Conservation (phyloP, 2,113 vertebrate species). For the Diphyllodes magnificus region DNA sequence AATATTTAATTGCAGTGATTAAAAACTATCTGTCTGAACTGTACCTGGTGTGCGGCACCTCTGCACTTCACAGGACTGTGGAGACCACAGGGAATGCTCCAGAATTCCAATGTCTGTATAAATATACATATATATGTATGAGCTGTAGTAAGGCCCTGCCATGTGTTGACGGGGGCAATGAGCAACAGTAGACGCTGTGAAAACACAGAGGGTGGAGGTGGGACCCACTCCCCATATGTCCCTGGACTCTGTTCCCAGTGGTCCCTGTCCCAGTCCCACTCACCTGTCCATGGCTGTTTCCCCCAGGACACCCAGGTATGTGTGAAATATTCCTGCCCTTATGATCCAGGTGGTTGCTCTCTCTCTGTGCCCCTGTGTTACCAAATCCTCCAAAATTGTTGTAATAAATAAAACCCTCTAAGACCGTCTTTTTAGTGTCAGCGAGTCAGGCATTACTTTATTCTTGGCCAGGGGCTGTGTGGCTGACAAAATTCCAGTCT, state of each 20-base stretch:
- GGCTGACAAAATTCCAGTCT: not conserved
- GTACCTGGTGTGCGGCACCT: slow-evolving; percentile 11
- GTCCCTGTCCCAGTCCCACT: accelerated
- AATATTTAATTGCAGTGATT: slow-evolving; percentile 34
- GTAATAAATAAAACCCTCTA: not conserved
- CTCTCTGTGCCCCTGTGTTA: not conserved
- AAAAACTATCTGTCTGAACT: slow-evolving; percentile 45
- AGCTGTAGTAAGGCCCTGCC: not conserved
- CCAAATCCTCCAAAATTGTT: not conserved
- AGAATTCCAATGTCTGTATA: not conserved
- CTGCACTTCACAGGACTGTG: not conserved
- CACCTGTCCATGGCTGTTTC: not conserved
- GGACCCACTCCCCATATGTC: not conserved
- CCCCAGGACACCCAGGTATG: not conserved
- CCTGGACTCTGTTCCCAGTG: not conserved
- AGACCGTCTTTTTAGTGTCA: not conserved
- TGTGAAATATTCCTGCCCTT: accelerated
- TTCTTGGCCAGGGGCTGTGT: not conserved
- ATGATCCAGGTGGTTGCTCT: no score
- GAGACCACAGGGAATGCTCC: not conserved
- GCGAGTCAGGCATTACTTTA: not conserved
- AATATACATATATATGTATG: no score
- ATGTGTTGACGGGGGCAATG: accelerated
- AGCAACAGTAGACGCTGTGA: not conserved
- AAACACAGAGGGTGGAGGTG: not conserved